Percentiles rank a stretch among this genome's conserved stretches.
These are phyloP conservation scores for Xenopus petersii DNA, from an alignment of 2,797 vertebrate species.

Conservation along the genomic window DNA sequence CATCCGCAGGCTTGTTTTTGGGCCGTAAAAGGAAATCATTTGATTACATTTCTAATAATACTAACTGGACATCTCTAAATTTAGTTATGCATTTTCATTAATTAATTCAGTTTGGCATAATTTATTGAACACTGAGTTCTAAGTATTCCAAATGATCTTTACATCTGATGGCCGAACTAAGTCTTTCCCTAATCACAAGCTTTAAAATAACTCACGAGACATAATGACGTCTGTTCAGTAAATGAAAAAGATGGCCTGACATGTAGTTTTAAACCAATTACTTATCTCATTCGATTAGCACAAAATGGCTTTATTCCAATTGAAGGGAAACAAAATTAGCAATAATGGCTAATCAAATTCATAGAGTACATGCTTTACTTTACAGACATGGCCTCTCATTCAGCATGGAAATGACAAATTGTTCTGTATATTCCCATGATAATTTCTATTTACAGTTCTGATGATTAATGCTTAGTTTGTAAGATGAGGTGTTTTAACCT, in stretches of 20 bases:
- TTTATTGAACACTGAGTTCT: too few relatives aligned
- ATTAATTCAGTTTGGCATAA: too few relatives aligned
- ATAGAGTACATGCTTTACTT: constrained; percentile 32
- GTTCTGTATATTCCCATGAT: constrained; percentile 31
- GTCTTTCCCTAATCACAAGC: neutral
- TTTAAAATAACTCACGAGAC: constrained; percentile 26
- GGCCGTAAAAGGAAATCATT: too few relatives aligned
- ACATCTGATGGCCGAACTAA: too few relatives aligned
- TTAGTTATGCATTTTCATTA: too few relatives aligned
- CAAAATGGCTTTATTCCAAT: constrained; percentile 35
- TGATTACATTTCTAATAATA: too few relatives aligned
- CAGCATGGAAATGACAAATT: constrained; percentile 24
- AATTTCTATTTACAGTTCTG: constrained; percentile 27
- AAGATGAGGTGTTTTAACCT: constrained; percentile 22
- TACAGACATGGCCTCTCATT: constrained; percentile 19
- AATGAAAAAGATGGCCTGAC: constrained; percentile 33
- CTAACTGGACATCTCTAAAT: too few relatives aligned
- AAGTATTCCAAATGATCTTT: too few relatives aligned
- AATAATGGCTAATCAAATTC: constrained; percentile 40
- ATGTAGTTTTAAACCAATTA: constrained; percentile 44
- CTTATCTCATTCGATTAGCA: constrained; percentile 43
- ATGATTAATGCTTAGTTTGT: constrained; percentile 26
- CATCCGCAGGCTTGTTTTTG: too few relatives aligned
- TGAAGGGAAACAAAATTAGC: constrained; percentile 41
- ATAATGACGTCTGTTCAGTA: constrained; percentile 32